Evolutionary conservation across 2,797 vertebrate species (phyloP).

Genomic region (Chloroceryle amazona): DNA sequence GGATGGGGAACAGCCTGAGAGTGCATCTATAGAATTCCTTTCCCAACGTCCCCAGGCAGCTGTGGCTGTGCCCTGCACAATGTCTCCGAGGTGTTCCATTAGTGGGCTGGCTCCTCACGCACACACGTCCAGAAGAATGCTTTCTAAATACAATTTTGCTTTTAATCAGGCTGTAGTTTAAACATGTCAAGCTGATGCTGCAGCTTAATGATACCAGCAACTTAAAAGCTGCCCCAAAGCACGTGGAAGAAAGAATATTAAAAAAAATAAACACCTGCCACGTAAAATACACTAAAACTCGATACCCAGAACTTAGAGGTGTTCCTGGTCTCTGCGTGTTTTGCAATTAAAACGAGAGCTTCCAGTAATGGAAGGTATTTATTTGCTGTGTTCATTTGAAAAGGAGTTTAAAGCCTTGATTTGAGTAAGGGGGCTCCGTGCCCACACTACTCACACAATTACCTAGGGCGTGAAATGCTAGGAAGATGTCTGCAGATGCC

Average conservation of each 20-base stretch:
- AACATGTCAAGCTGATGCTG: conserved; percentile 23
- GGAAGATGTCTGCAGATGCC: background rate
- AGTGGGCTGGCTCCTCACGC: background rate
- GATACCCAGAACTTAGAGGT: conserved; percentile 22
- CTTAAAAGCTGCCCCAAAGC: conserved; percentile 42
- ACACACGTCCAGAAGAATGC: background rate
- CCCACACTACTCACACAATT: rapidly evolving
- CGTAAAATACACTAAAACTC: background rate
- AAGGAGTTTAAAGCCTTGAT: background rate
- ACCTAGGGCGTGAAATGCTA: background rate
- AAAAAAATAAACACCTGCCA: background rate
- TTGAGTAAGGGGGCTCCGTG: background rate
- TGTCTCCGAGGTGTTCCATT: conserved; percentile 63
- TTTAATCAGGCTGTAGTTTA: conserved; percentile 30
- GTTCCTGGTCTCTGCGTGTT: background rate
- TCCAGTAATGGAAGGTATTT: conserved; percentile 21
- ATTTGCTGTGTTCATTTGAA: background rate
- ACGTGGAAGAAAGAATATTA: background rate
- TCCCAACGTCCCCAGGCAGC: conserved; percentile 16
- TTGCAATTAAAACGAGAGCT: background rate
- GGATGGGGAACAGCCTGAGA: conserved; percentile 12
- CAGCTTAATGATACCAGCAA: background rate
- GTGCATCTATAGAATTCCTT: background rate
- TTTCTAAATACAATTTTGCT: conserved; percentile 37
- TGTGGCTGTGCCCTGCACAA: conserved; percentile 44